Base-by-base conservation (phyloP, 2,797 vertebrate genomes). In the Dryobates pubescens region DNA sequence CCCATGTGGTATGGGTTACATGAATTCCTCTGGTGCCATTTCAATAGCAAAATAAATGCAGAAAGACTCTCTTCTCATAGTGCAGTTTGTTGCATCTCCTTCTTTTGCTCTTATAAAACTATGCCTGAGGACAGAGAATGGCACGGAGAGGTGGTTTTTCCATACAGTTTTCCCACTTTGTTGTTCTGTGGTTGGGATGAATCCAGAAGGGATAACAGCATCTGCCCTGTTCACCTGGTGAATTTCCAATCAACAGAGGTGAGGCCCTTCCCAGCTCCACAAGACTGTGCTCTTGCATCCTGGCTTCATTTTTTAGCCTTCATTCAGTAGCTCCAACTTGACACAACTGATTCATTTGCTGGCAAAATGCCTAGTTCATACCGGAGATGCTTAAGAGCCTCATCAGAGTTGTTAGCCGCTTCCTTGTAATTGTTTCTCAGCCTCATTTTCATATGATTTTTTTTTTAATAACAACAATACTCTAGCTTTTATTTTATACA, bases 121-220 rank as follows among this genome's bases (percentile, higher is more conserved):
- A 11, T 13, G 38, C 30, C 19, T 10, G 24, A 54, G 27, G 10
- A 17, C 24, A 57, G 32, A 61, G 57, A 86, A 67, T 22, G 23
- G 7, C 43, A 34, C n/a, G 3, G 49, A 51, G 19, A 47, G 49
- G 49, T 51, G 49, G 4, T 51, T 11, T 85, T 79, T 69, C 26
- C 32, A 27, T 22, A 29, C 57, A 38, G 7, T 45, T 82, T 76
- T 70, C 63, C 82, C 1, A 0, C 18, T 59, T 18, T 30, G 3
- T 57, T 1, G 0, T 7, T 43, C n/a, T 30, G 15, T 57, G n/a
- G 15, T 27, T 71, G 30, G 10, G 27, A 90, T 9, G 2, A 17
- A 3, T 30, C 34, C 9, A 2, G 57, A 64, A 51, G 29, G 19
- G 72, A 64, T 11, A 64, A 24, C 11, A 43, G 6, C 13, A 34